Evolutionary conservation across 2,113 vertebrate species (phyloP).

Genomic region (Herpetotheres cachinnans): DNA sequence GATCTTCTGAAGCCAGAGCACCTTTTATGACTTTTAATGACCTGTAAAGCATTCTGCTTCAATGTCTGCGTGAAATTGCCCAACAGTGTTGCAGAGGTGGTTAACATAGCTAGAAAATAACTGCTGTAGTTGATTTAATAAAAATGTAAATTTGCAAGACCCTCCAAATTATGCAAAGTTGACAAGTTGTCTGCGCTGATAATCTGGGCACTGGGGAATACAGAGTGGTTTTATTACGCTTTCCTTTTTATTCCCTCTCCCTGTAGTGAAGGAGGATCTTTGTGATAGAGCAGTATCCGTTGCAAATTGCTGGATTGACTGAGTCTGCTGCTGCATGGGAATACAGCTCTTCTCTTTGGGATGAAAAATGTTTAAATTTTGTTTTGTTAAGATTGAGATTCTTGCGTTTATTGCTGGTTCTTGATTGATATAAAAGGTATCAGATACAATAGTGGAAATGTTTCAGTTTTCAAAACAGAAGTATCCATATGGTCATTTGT

Average conservation of each 20-base stretch:
- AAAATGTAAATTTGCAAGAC: conserved; percentile 25
- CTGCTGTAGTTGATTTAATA: conserved; percentile 36
- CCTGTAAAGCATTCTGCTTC: background rate
- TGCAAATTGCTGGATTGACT: background rate
- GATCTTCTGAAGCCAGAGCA: background rate
- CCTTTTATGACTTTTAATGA: background rate
- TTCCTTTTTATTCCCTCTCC: background rate
- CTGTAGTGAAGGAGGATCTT: background rate
- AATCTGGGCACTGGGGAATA: background rate
- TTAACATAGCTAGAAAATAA: background rate
- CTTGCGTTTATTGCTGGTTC: background rate
- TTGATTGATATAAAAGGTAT: background rate
- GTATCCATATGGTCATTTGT: background rate
- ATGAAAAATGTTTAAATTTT: background rate
- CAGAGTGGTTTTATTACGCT: background rate
- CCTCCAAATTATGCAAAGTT: conserved; percentile 34
- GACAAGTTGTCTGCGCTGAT: background rate
- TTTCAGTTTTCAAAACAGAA: background rate
- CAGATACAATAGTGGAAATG: background rate
- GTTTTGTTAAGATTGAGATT: background rate
- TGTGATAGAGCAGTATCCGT: background rate
- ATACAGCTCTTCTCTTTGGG: background rate
- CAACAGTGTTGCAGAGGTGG: background rate
- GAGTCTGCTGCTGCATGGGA: background rate
- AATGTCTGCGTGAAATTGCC: background rate